Conservation (phyloP, 2,113 vertebrate genomes). For the Callionymus lyra region DNA sequence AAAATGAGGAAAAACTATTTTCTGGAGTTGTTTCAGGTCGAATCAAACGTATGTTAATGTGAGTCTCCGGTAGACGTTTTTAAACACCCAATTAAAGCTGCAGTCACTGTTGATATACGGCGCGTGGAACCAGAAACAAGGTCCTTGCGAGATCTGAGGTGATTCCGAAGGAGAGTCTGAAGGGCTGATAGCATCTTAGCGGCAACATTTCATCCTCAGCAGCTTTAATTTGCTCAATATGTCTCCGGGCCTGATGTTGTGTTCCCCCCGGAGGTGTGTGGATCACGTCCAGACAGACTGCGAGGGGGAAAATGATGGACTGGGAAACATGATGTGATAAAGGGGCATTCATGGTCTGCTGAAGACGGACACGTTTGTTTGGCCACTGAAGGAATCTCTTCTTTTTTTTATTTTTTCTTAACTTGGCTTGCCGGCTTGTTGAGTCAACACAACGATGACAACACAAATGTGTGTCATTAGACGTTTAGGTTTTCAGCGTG, state of each 20-base stretch:
- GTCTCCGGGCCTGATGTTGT: conserved; percentile 18
- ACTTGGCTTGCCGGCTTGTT: too few species aligned
- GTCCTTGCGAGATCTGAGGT: conserved; percentile 9
- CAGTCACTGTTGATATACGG: neutral
- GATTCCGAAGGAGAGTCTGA: conserved; percentile 16
- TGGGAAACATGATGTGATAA: conserved; percentile 41
- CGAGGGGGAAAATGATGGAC: conserved; percentile 17
- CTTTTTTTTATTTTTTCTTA: too few species aligned
- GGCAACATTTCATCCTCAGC: conserved; percentile 42
- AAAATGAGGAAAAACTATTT: too few species aligned
- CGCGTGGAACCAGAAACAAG: conserved; percentile 2
- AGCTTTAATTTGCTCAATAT: conserved; percentile 33
- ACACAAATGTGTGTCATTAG: too few species aligned
- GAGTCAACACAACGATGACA: too few species aligned
- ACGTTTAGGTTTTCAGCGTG: too few species aligned
- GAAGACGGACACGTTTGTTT: too few species aligned
- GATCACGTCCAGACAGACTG: conserved; percentile 34
- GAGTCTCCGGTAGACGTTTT: too few species aligned
- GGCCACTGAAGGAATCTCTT: too few species aligned
- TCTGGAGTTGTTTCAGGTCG: too few species aligned
- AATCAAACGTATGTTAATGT: too few species aligned
- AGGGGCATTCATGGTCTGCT: conserved; percentile 37
- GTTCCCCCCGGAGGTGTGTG: conserved; percentile 14
- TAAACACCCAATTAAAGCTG: conserved; percentile 4
- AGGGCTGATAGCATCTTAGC: conserved; percentile 31